Evolutionary conservation across 2,113 vertebrate genomes (phyloP).

Genomic region (Barbus barbus): DNA sequence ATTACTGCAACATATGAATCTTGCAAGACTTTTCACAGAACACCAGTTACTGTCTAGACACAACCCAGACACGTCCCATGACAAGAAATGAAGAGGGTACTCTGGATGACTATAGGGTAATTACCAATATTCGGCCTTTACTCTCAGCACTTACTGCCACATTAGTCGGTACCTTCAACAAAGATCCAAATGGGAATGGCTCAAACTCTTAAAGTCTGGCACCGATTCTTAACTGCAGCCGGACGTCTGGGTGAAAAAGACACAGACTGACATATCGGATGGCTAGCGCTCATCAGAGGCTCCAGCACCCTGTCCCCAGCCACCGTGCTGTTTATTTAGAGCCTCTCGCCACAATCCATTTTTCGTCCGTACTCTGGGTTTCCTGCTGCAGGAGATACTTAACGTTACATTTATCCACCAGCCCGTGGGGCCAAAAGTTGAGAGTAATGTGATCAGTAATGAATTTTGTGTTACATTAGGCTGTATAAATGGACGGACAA

Average conservation of each 20-base stretch:
- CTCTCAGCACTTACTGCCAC: conserved; percentile 28
- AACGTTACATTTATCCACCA: conserved; percentile 88
- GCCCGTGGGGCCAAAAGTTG: conserved; percentile 84
- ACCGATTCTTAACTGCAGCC: conserved; percentile 42
- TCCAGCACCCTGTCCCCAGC: conserved; percentile 50
- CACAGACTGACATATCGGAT: conserved; percentile 59
- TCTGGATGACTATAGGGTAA: conserved; percentile 27
- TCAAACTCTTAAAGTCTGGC: conserved; percentile 41
- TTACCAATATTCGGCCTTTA: conserved; percentile 19
- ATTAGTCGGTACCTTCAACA: conserved; percentile 20
- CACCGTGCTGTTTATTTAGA: conserved; percentile 36
- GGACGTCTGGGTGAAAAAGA: conserved; percentile 49
- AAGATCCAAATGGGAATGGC: conserved; percentile 16
- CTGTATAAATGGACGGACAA: conserved; percentile 90
- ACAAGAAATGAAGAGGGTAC: conserved; percentile 6
- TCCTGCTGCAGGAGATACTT: conserved; percentile 73
- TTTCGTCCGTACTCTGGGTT: conserved; percentile 33
- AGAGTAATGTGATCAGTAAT: conserved; percentile 99
- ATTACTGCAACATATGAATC: not conserved
- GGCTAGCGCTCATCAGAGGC: conserved; percentile 50
- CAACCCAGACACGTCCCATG: not conserved
- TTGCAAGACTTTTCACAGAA: not conserved
- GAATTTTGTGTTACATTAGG: conserved; percentile 99
- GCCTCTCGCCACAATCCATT: conserved; percentile 42
- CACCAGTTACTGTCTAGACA: not conserved